Evolutionary conservation across 1,140 invertebrate genomes (phyloP), one percentile per base, ranked within the genome.

Genomic region (Hyphantria cunea): DNA sequence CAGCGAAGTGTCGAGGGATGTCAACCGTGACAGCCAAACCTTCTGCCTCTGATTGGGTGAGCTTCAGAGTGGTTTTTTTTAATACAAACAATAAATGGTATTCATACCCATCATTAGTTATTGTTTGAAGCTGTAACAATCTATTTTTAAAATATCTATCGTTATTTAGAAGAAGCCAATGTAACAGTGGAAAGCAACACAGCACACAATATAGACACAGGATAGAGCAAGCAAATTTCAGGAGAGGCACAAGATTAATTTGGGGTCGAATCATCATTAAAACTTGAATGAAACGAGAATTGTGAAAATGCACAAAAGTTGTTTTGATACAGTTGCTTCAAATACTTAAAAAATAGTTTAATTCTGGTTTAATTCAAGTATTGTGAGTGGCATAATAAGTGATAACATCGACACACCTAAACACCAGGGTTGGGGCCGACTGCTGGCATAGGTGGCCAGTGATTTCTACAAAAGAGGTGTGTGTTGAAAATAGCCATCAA

Each of bases 321-420:
- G 31, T 42, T 15, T 15, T 44, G n/a, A 49, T 41, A n/a, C 10
- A 15, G 11, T n/a, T 44, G 17, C 48, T 60, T 41, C 12, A 13
- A 60, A 42, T 33, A 25, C 5, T 44, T 51, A 41, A 25, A 42
- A 31, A 37, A 17, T 47, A 9, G 6, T 51, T 37, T 11, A 34
- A 44, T 50, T 60, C 37, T 64, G 42, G 52, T 58, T 64, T 55
- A 52, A 75, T 84, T 82, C 78, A 89, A 89, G 78, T 85, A 75
- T 73, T 73, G 78, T 79, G 74, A 79, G 74, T 69, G 17, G 50
- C 64, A 66, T 72, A 83, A 70, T 72, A 82, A 72, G 49, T 79
- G 80, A 79, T 80, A 84, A 91, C 89, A 90, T 83, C 86, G 89
- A 92, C 91, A 92, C 90, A 92, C 90, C 90, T 92, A 92, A 90